Conservation (phyloP, 2,113 vertebrate species). For the Mola mola region DNA sequence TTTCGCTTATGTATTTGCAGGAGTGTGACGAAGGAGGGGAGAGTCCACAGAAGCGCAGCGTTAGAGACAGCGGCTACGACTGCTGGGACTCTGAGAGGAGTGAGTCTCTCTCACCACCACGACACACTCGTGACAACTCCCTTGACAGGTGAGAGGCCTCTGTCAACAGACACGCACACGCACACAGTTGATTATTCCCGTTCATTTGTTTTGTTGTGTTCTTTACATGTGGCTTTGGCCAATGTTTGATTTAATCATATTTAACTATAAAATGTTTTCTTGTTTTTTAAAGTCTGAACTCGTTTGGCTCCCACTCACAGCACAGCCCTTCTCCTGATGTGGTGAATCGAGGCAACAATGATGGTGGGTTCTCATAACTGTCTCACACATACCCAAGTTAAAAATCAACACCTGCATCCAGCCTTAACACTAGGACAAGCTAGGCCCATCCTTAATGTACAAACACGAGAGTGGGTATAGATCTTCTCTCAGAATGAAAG, state of each 20-base stretch:
- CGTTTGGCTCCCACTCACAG: conserved; percentile 93
- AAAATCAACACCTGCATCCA: not conserved
- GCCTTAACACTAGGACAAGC: not conserved
- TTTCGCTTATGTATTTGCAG: conserved; percentile 40
- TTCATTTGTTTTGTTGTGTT: not conserved
- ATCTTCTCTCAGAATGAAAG: not conserved
- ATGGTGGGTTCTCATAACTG: conserved; percentile 83
- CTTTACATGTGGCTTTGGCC: not conserved
- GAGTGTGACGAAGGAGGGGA: conserved; percentile 86
- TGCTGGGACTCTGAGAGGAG: conserved; percentile 97
- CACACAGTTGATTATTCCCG: not conserved
- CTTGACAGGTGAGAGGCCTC: conserved; percentile 73
- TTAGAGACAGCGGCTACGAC: conserved; percentile 98
- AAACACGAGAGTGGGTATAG: not conserved
- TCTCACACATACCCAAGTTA: not conserved
- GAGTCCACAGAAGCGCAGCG: conserved; percentile 85
- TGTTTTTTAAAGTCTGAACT: conserved; percentile 91
- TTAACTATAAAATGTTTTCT: not conserved
- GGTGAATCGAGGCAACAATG: conserved; percentile 88
- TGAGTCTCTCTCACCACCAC: conserved; percentile 93
- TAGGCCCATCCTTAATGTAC: not conserved
- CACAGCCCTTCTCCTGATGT: conserved; percentile 96
- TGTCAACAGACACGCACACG: conserved; percentile 14
- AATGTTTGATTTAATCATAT: not conserved
- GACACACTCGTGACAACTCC: conserved; percentile 93